Conservation (phyloP, 92 coral and sea anemone species). For the Phenganax stokvisi region DNA sequence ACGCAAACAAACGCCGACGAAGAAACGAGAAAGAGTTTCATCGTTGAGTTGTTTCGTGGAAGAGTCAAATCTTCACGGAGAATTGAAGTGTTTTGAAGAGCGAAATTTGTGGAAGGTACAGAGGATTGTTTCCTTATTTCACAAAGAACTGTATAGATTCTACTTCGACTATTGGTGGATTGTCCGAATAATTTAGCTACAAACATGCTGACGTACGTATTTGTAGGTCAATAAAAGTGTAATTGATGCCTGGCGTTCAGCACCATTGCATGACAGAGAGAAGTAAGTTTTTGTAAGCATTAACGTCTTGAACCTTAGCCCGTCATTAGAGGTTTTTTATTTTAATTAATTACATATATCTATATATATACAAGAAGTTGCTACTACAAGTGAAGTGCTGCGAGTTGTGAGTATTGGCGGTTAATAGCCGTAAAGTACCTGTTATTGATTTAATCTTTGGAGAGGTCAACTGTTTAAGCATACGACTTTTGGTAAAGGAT, state of each 20-base stretch:
- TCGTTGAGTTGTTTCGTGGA: conserved; percentile 61
- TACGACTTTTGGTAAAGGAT: no score
- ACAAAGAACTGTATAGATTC: background rate
- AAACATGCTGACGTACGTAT: background rate
- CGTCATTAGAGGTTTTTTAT: background rate
- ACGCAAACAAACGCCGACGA: conserved; percentile 27
- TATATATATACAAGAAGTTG: no score
- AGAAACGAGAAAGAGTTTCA: conserved; percentile 42
- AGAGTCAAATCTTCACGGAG: conserved; percentile 44
- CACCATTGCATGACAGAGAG: conserved; percentile 16
- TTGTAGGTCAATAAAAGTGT: conserved; percentile 23
- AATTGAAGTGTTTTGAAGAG: conserved; percentile 1
- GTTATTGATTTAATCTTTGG: no score
- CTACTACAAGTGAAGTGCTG: no score
- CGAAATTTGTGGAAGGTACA: conserved; percentile 22
- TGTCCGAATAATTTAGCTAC: background rate
- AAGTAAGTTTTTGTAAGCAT: conserved; percentile 13
- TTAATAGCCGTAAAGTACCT: no score
- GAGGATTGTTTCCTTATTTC: background rate
- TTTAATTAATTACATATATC: no score
- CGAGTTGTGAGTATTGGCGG: no score
- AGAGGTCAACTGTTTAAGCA: no score
- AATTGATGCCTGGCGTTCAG: conserved; percentile 29
- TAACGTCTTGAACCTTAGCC: no score
- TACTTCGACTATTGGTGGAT: background rate